phyloP scores from a whole-genome alignment of 2,113 vertebrate species.

The Nanger granti region DNA sequence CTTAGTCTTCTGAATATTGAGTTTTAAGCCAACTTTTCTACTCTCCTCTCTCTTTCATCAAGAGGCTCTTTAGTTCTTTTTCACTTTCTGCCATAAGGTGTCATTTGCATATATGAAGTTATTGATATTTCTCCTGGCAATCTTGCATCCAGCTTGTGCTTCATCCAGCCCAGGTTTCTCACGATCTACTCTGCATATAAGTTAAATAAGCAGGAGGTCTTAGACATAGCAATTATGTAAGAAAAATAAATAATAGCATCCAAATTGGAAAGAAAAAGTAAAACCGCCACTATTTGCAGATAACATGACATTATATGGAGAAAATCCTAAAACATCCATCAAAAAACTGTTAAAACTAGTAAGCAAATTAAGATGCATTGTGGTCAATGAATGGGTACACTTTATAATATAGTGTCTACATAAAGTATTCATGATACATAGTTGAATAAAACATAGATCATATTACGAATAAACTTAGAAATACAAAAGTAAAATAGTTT shows the following conservation, averaged over 20 bases:
- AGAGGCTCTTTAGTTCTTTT: background rate
- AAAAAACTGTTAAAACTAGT: background rate
- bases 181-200: background rate
- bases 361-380: background rate
- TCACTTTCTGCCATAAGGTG: background rate
- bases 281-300: background rate
- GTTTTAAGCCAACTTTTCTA: background rate
- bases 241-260: background rate
- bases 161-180: background rate
- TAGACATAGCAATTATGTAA: background rate
- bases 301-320: background rate
- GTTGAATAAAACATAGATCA: background rate
- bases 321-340: background rate
- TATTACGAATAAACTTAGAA: background rate
- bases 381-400: background rate
- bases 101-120: background rate
- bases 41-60: background rate
- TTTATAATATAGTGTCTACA: background rate
- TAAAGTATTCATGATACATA: background rate
- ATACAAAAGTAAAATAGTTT: background rate
- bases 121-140: background rate
- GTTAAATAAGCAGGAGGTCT: background rate
- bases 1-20: background rate
- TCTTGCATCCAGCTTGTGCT: background rate
- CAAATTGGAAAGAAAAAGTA: background rate